These are phyloP conservation scores for Semaprochilodus insignis DNA, from an alignment of 2,797 vertebrate genomes.

Conservation along the genomic window DNA sequence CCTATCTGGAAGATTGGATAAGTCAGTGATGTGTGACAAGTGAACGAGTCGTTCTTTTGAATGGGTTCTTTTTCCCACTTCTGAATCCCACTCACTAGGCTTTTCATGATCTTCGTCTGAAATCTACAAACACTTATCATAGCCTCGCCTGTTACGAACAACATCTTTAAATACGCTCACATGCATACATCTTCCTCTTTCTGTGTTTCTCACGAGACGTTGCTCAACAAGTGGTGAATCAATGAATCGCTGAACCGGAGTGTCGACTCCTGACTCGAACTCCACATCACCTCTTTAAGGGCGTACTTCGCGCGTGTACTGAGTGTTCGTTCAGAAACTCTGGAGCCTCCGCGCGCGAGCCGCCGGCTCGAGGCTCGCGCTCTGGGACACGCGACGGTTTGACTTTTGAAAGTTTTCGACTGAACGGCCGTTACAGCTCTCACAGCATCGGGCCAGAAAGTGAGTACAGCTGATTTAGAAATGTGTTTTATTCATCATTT, in stretches of 20 bases:
- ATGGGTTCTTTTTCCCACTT: too few species aligned
- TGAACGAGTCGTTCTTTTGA: neutral
- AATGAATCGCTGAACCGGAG: neutral
- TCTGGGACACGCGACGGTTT: neutral
- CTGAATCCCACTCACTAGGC: too few species aligned
- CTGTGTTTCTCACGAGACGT: too few species aligned
- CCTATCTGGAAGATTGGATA: neutral
- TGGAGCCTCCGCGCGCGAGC: neutral
- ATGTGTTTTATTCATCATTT: neutral
- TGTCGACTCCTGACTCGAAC: neutral
- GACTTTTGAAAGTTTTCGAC: neutral
- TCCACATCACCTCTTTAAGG: neutral
- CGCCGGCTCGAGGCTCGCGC: conserved; percentile 4
- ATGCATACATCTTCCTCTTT: too few species aligned
- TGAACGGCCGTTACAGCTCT: neutral
- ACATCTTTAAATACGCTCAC: too few species aligned
- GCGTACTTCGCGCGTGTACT: neutral
- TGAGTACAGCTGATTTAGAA: neutral
- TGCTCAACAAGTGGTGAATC: neutral
- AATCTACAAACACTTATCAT: too few species aligned
- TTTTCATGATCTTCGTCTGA: too few species aligned
- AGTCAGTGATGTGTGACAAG: neutral
- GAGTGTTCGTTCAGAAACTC: neutral
- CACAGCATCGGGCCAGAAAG: neutral
- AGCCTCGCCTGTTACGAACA: too few species aligned